Percentiles rank a stretch among this genome's conserved stretches.
Conservation (phyloP, 2,113 vertebrate genomes). For the Cynopterus brachyotis region DNA sequence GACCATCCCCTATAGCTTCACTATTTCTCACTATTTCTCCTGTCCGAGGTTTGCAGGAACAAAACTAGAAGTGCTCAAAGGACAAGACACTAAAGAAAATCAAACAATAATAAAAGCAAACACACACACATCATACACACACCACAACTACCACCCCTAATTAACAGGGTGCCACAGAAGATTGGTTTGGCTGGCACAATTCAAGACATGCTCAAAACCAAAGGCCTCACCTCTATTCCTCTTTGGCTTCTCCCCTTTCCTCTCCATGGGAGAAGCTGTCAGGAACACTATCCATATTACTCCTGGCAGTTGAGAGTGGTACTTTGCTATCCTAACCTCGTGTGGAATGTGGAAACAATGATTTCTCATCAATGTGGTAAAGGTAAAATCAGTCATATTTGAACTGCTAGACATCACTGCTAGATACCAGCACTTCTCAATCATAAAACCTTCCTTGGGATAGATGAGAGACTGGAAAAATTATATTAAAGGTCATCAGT, state of each 20-base stretch:
- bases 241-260: not conserved
- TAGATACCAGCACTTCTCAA: not conserved
- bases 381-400: not conserved
- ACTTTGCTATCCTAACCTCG: not conserved
- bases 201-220: not conserved
- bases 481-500: not conserved
- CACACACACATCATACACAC: not conserved
- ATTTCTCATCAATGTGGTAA: not conserved
- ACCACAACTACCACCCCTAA: not conserved
- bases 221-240: not conserved
- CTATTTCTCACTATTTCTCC: not conserved
- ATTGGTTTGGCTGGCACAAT: not conserved
- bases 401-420: not conserved
- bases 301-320: not conserved
- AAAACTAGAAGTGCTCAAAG: not conserved
- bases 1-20: not conserved
- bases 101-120: not conserved
- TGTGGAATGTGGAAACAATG: not conserved
- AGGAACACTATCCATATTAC: not conserved
- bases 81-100: not conserved
- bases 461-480: not conserved
- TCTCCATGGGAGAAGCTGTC: not conserved
- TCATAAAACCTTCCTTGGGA: not conserved
- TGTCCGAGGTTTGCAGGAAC: not conserved
- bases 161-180: not conserved